Base-by-base conservation (phyloP, 1,140 invertebrate species). In the Apis cerana region DNA sequence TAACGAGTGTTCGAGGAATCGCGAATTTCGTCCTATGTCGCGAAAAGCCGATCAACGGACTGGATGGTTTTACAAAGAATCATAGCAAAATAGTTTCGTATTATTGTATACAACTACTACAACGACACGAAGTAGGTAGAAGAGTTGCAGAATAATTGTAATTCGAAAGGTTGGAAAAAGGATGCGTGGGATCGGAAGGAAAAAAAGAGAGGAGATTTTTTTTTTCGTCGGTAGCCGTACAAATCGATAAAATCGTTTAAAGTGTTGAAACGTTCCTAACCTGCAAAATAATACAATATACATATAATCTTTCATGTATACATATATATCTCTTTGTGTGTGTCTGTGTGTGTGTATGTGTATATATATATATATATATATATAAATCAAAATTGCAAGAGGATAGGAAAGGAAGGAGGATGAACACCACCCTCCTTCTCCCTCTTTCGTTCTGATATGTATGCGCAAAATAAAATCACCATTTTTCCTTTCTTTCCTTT, bases 31-130 rank as follows among this genome's bases (percentile, higher is more conserved):
- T 84, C 85, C 90, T 89, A 65, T 86, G 70, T 89, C 90, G 91
- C 87, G 90, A 43, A 5, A 91, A 91, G 88, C 87, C 85, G 91
- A 91, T 84, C 75, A 87, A 61, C 81, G 81, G 75, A 76, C n/a
- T 68, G 75, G 21, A 85, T 61, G 61, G 33, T 43, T 86, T 79
- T 72, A 80, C 59, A 82, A 78, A 87, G 79, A 83, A 86, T 87
- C 79, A 54, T 83, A 83, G 75, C 81, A 82, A 82, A 82, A 82
- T 82, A 82, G 65, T 70, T 82, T 78, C 81, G 75, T 82, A 82
- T 77, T 43, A 82, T 82, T 76, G 75, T 77, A 71, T 82, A 78
- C 33, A 43, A 82, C 68, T 43, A 56, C 75, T 82, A 82, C 56
- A 78, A 77, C 67, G 75, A 82, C 58, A 77, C 50, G 81, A 82